phyloP scores from a whole-genome alignment of 2,888 invertebrate genomes.

The Cryptus armator region DNA sequence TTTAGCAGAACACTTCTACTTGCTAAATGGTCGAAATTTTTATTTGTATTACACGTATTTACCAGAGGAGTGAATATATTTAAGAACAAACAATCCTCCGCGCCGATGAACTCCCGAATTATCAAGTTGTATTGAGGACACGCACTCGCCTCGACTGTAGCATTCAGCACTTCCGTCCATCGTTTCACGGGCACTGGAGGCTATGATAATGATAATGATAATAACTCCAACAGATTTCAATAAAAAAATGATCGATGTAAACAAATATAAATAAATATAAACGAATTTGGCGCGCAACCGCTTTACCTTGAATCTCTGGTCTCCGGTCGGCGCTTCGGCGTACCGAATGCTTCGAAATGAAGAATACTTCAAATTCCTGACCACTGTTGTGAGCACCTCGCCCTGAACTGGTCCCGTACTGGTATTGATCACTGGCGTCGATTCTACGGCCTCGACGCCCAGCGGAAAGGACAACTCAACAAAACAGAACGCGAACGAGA shows the following conservation, averaged over 20 bases:
- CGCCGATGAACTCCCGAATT: conserved; percentile 22
- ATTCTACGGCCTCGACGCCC: conserved; percentile 31
- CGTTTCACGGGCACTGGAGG: conserved; percentile 64
- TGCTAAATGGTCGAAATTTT: no score
- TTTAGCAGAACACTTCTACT: background rate
- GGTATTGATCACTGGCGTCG: conserved; percentile 68
- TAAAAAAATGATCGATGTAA: background rate
- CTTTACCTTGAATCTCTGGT: conserved; percentile 75
- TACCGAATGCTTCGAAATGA: conserved; percentile 77
- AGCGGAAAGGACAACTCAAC: background rate
- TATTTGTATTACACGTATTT: background rate
- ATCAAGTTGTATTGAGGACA: conserved; percentile 56
- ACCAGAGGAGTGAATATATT: conserved; percentile 70
- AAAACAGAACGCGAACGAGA: conserved; percentile 5
- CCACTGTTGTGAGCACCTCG: conserved; percentile 69
- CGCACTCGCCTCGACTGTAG: conserved; percentile 44
- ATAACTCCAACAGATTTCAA: background rate
- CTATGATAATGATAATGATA: no score
- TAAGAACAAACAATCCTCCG: conserved; percentile 70
- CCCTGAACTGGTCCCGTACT: conserved; percentile 74
- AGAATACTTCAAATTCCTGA: conserved; percentile 65
- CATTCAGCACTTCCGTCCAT: conserved; percentile 63
- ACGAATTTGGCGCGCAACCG: background rate
- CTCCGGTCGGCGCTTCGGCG: conserved; percentile 72
- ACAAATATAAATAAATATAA: background rate